Conservation (phyloP, 2,797 vertebrate genomes). For the Lophura swinhoii region DNA sequence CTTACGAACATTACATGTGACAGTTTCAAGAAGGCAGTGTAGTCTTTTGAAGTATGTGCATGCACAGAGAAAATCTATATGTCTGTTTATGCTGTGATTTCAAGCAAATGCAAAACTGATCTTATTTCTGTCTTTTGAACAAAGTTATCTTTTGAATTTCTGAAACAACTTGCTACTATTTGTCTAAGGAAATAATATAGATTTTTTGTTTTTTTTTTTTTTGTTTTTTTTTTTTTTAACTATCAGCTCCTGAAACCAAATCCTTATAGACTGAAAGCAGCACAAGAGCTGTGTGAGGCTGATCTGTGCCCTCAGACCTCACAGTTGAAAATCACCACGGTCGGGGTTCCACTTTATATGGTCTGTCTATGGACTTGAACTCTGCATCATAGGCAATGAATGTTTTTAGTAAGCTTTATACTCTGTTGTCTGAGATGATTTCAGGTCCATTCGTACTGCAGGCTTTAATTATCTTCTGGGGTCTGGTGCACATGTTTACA, state of each 20-base stretch:
- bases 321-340: neutral
- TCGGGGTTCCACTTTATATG: neutral
- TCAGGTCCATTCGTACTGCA: slow-evolving; percentile 42
- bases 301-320: neutral
- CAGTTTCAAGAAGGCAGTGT: neutral
- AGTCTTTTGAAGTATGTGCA: neutral
- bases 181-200: neutral
- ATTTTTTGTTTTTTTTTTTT: too few relatives aligned
- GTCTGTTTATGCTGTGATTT: neutral
- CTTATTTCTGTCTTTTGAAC: neutral
- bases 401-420: slow-evolving; percentile 38
- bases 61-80: neutral
- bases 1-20: neutral
- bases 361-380: neutral
- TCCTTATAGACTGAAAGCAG: neutral
- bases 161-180: neutral
- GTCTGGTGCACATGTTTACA: slow-evolving; percentile 5
- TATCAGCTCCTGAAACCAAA: neutral
- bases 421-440: slow-evolving; percentile 57
- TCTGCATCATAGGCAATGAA: slow-evolving; percentile 21
- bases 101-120: neutral
- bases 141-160: neutral
- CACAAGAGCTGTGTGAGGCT: neutral
- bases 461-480: slow-evolving; percentile 20
- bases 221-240: too few relatives aligned